These are phyloP conservation scores for Pachymerium ferrugineum DNA, from an alignment of 2,888 invertebrate genomes.

Conservation along the genomic window DNA sequence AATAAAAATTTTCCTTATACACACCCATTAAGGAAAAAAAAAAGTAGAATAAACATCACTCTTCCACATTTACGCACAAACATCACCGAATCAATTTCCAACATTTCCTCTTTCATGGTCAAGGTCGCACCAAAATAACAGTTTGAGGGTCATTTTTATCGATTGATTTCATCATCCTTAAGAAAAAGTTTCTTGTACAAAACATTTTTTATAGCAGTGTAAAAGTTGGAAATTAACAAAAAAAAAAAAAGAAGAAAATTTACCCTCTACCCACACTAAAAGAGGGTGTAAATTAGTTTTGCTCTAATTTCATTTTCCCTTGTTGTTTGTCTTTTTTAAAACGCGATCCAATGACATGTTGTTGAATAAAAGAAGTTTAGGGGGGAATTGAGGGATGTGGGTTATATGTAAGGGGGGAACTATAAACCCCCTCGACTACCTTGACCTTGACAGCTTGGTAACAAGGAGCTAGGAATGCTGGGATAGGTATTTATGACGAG, in stretches of 20 bases:
- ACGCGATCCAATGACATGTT: too few relatives aligned
- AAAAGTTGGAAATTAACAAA: too few relatives aligned
- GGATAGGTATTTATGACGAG: slow-evolving; percentile 11
- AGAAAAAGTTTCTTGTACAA: neutral
- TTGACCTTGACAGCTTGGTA: slow-evolving; percentile 20
- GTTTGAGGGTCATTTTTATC: neutral
- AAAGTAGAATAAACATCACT: neutral
- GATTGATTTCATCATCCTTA: neutral
- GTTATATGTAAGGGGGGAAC: neutral
- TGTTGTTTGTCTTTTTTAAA: too few relatives aligned
- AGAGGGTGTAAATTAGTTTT: too few relatives aligned
- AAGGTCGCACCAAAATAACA: neutral
- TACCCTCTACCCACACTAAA: too few relatives aligned
- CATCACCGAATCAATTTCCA: too few relatives aligned
- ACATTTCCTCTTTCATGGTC: neutral
- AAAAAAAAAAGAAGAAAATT: too few relatives aligned
- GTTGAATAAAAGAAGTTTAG: neutral
- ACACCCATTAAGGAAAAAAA: too few relatives aligned
- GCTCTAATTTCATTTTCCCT: too few relatives aligned
- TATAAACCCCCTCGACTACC: slow-evolving; percentile 17
- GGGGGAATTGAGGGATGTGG: neutral
- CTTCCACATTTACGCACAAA: neutral
- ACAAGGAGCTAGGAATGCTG: neutral
- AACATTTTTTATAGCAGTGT: too few relatives aligned
- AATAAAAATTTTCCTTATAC: too few relatives aligned